A percentile compares a stretch with the other conserved stretches of the same genome.
These are phyloP conservation scores for Eudasyphora cyanicolor DNA, from an alignment of 2,888 invertebrate species.

Conservation along the genomic window DNA sequence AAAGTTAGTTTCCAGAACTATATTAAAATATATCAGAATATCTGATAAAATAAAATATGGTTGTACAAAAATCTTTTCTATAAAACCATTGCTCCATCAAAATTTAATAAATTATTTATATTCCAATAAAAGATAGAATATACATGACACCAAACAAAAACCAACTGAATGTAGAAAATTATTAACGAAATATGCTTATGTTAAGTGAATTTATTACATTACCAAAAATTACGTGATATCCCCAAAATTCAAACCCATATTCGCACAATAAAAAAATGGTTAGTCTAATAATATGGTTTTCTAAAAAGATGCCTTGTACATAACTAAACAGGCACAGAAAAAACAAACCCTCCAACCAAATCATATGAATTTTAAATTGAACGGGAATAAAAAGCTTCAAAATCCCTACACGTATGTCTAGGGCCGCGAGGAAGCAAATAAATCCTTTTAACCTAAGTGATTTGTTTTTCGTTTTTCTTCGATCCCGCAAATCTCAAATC, in stretches of 20 bases:
- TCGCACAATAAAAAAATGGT: neutral
- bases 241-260: neutral
- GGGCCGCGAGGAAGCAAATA: neutral
- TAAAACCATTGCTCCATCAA: constrained; percentile 25
- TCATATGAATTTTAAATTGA: constrained; percentile 58
- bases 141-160: constrained; percentile 52
- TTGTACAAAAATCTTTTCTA: no score
- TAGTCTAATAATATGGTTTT: constrained; percentile 21
- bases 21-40: no score
- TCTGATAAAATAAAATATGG: no score
- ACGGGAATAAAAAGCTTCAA: neutral
- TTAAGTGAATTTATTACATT: constrained; percentile 56
- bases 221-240: constrained; percentile 47
- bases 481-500: no score
- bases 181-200: constrained; percentile 47
- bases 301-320: neutral
- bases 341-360: neutral
- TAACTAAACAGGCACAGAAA: neutral
- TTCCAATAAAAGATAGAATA: constrained; percentile 28
- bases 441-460: constrained; percentile 62
- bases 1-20: no score
- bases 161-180: constrained; percentile 51
- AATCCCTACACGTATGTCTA: neutral
- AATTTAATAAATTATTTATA: constrained; percentile 59
- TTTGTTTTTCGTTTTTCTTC: no score